Evolutionary conservation across 37 sponge, comb jelly and placozoan genomes (phyloP).

Genomic region (Cliona cf. orientalis): DNA sequence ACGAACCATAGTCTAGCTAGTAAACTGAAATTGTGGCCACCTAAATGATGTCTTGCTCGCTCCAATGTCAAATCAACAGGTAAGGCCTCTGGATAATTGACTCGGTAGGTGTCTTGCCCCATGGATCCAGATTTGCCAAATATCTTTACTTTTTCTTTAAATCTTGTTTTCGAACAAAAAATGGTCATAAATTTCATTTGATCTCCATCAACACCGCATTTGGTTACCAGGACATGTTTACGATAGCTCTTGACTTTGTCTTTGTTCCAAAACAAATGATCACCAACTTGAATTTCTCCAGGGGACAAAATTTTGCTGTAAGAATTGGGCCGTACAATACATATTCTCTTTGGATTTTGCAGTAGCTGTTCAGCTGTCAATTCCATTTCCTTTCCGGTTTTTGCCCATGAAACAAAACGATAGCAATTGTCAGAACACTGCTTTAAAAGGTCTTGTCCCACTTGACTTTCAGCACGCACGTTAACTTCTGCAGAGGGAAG

Average conservation of each 20-base stretch:
- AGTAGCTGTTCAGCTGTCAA: background rate
- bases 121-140: slow-evolving; percentile 7
- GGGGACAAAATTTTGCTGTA: slow-evolving; percentile 17
- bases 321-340: slow-evolving; percentile 12
- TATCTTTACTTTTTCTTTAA: slow-evolving; percentile 14
- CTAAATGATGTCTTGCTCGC: slow-evolving; percentile 32
- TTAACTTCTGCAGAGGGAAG: slow-evolving; percentile 7
- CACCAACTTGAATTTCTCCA: slow-evolving; percentile 32
- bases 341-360: slow-evolving; percentile 16
- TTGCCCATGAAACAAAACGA: slow-evolving; percentile 37
- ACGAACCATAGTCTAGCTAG: slow-evolving; percentile 40
- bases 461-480: background rate
- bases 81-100: slow-evolving; percentile 39
- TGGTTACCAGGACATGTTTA: slow-evolving; percentile 28
- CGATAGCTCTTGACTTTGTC: background rate
- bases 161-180: background rate
- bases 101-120: slow-evolving; percentile 21
- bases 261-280: slow-evolving; percentile 28
- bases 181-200: background rate
- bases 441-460: slow-evolving; percentile 3
- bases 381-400: slow-evolving; percentile 16
- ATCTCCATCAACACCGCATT: too few relatives aligned
- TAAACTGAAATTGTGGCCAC: background rate
- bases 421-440: background rate
- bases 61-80: slow-evolving; percentile 2